Conservation (phyloP, 2,797 vertebrate species). For the Graptemys geographica region DNA sequence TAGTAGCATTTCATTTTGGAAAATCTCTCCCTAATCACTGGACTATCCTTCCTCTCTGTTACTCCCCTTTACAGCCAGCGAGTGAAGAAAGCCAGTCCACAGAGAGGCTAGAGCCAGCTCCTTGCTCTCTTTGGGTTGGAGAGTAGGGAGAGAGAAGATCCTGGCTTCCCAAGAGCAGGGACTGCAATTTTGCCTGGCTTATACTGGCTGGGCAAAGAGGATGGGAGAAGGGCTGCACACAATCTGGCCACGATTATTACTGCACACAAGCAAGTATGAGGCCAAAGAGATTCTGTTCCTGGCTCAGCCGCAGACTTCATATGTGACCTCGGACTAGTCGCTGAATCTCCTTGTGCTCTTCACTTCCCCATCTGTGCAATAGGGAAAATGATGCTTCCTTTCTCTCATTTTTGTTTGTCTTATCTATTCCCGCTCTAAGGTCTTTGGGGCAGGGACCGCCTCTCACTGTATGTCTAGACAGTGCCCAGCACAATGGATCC, state of each 20-base stretch:
- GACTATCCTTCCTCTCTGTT: not conserved
- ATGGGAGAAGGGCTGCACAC: not conserved
- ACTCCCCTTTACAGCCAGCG: not conserved
- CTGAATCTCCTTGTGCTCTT: not conserved
- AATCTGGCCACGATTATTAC: not conserved
- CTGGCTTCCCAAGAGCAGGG: not conserved
- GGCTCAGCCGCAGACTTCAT: not conserved
- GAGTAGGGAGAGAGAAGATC: not conserved
- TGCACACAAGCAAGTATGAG: not conserved
- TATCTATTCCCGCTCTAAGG: not conserved
- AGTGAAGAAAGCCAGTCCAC: not conserved
- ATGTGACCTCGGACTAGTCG: not conserved
- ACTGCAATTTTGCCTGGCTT: not conserved
- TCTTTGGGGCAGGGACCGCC: not conserved
- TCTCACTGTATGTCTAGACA: not conserved
- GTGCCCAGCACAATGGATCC: not conserved
- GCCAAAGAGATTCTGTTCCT: constrained; percentile 15
- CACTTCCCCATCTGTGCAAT: not conserved
- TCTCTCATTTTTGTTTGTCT: not conserved
- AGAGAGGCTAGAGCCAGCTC: not conserved
- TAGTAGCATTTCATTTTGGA: not conserved
- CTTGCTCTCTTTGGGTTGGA: not conserved
- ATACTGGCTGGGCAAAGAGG: not conserved
- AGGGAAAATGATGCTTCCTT: not conserved
- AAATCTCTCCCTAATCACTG: not conserved